These are phyloP conservation scores for Agelas oroides DNA, from an alignment of 37 sponge, comb jelly and placozoan genomes.

Conservation along the genomic window DNA sequence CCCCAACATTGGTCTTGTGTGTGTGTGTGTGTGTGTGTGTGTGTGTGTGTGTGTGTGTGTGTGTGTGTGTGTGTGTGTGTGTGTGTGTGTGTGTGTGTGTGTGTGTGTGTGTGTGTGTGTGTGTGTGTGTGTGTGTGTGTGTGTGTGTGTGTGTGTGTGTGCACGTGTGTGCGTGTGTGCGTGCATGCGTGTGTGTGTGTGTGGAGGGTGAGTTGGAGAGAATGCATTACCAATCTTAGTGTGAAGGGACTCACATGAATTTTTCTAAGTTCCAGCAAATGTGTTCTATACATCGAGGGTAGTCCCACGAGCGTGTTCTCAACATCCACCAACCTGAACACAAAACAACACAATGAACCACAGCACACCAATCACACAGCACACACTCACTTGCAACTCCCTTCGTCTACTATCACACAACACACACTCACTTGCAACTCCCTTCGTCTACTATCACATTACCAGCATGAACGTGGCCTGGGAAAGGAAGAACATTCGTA, in stretches of 20 bases:
- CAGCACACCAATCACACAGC: too few species aligned
- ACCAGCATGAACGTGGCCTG: conserved; percentile 84
- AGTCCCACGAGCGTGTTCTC: conserved; percentile 80
- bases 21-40: neutral
- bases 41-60: conserved; percentile 1
- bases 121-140: neutral
- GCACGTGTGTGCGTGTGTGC: conserved; percentile 1
- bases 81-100: conserved; percentile 12
- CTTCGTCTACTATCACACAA: too few species aligned
- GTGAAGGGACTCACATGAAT: conserved; percentile 39
- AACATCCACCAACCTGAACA: conserved; percentile 58
- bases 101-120: conserved; percentile 10
- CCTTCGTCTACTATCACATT: conserved; percentile 75
- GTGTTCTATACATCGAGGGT: conserved; percentile 65
- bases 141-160: conserved; percentile 18
- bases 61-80: conserved; percentile 7
- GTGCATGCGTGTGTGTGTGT: neutral
- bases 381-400: too few species aligned
- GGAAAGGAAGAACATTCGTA: neutral
- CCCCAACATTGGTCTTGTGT: conserved; percentile 39
- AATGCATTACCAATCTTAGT: neutral
- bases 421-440: conserved; percentile 52
- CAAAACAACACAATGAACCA: too few species aligned
- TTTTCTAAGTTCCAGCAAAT: conserved; percentile 57
- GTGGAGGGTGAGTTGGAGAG: neutral